Base-by-base conservation (phyloP, 1,140 invertebrate genomes). In the Trichonephila inaurata region DNA sequence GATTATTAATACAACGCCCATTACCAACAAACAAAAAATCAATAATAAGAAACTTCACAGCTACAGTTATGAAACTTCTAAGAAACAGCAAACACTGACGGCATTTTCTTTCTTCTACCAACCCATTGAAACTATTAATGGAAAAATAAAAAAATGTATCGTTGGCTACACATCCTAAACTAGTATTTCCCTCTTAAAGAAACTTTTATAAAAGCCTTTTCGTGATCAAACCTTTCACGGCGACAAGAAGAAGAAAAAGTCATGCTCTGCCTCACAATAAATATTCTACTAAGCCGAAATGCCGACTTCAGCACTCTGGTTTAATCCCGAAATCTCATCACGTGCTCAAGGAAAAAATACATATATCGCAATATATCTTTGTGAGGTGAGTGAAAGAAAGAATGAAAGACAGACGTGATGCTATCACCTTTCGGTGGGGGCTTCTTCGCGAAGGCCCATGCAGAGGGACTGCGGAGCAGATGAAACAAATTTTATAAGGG, bases 221-320 rank as follows among this genome's bases (percentile, higher is more conserved):
- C 86, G 86, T 88, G 86, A 88, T 88, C 86, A 88, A 88, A 66
- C 86, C 86, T 66, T 88, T 88, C 86, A 88, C 61, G 86, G 64
- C 7, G 21, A 88, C 60, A 87, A 66, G 8, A 19, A 62, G 44
- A 40, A 60, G 6, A 82, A 61, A 81, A 91, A 82, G 33, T 61
- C 24, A 91, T 24, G 51, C 72, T 82, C 58, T 51, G 51, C 72
- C 77, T 40, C 89, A 91, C 89, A 91, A 91, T 91, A 91, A 91
- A 91, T 91, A 91, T 91, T 91, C 89, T 33, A 82, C 89, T 91
- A 91, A 91, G 89, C 89, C 89, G 72, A 62, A 82, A 91, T 82
- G 89, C 89, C 77, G 89, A 91, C 69, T 81, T 91, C 77, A 82
- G 89, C 89, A 91, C 89, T 91, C 72, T 82, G 72, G 6, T 61